phyloP scores from a whole-genome alignment of 2,888 invertebrate genomes.

The Platycheirus rosarum region DNA sequence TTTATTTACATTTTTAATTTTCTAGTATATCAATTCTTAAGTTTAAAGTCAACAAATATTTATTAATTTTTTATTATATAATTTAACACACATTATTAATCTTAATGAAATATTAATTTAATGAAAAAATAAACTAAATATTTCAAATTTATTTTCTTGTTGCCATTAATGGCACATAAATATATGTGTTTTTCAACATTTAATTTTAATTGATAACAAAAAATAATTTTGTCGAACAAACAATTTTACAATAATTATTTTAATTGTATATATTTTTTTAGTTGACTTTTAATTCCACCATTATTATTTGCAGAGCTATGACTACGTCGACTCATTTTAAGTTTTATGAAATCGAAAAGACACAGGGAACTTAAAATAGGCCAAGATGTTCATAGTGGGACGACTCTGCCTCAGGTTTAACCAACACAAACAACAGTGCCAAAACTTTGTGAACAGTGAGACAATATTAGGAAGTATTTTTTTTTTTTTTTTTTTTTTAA shows the following conservation, averaged over 20 bases:
- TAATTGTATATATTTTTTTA: too few species aligned
- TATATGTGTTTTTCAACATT: conserved; percentile 30
- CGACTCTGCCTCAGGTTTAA: conserved; percentile 25
- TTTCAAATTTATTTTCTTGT: conserved; percentile 15
- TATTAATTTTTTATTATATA: neutral
- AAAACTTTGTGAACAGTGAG: conserved; percentile 52
- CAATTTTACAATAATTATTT: conserved; percentile 4
- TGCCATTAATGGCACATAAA: conserved; percentile 71
- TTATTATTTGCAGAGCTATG: conserved; percentile 55
- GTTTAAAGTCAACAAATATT: conserved; percentile 56
- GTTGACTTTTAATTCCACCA: conserved; percentile 34
- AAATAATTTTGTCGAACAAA: conserved; percentile 15
- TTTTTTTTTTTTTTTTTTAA: conserved; percentile 16
- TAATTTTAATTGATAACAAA: conserved; percentile 15
- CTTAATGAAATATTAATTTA: conserved; percentile 29
- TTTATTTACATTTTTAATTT: conserved; percentile 66
- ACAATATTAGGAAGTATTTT: too few species aligned
- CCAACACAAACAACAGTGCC: conserved; percentile 58
- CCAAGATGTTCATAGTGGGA: conserved; percentile 71
- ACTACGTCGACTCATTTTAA: conserved; percentile 71
- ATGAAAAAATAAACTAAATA: conserved; percentile 20
- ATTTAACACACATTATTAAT: conserved; percentile 35
- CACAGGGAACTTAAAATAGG: conserved; percentile 54
- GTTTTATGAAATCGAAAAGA: conserved; percentile 1
- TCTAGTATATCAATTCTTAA: conserved; percentile 17